Evolutionary conservation across 2,797 vertebrate species (phyloP).

Genomic region (Setipinna tenuifilis): DNA sequence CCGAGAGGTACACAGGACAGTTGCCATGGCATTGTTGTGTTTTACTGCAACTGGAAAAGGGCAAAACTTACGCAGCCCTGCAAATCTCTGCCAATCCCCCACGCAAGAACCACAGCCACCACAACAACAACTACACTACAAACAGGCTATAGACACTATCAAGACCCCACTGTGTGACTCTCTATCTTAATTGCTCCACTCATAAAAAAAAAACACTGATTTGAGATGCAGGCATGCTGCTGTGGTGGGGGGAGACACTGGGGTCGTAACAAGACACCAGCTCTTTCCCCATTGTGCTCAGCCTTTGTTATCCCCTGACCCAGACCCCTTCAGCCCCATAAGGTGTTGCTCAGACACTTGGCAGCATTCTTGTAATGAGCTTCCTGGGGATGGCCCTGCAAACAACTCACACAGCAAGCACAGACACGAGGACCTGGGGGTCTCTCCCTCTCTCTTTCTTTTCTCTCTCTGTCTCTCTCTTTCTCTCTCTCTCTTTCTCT

Average conservation of each 20-base stretch:
- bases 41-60: constrained; percentile 66
- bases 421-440: neutral
- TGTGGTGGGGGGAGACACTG: too few relatives aligned
- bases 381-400: neutral
- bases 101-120: constrained; percentile 13
- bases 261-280: constrained; percentile 14
- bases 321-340: neutral
- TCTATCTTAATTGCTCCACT: neutral
- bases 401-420: constrained; percentile 1
- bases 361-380: constrained; percentile 37
- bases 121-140: neutral
- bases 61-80: constrained; percentile 57
- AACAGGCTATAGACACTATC: constrained; percentile 2
- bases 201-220: neutral
- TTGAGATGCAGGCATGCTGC: neutral
- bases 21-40: constrained; percentile 65
- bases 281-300: neutral
- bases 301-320: neutral
- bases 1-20: constrained; percentile 54
- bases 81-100: constrained; percentile 65
- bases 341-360: constrained; percentile 47
- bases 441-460: neutral
- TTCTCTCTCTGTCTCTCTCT: too few relatives aligned
- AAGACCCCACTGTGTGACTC: neutral
- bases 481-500: neutral